phyloP scores from a whole-genome alignment of 2,113 vertebrate genomes.

The Cyprichromis sp. region DNA sequence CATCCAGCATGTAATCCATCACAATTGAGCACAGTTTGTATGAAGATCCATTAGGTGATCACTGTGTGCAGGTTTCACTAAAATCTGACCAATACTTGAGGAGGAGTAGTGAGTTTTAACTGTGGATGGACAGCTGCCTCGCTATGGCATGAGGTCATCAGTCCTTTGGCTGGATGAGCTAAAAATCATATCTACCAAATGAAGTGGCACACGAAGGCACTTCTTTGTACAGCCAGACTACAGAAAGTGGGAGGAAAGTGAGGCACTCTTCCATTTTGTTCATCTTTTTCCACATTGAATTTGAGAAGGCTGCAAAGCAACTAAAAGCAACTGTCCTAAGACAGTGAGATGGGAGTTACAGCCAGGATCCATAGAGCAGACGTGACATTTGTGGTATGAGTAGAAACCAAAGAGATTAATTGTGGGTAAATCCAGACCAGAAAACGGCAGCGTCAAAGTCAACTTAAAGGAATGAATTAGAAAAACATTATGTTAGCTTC shows the following conservation, averaged over 20 bases:
- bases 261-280: background rate
- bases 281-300: background rate
- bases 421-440: background rate
- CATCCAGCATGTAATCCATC: background rate
- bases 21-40: background rate
- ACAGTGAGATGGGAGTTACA: background rate
- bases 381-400: background rate
- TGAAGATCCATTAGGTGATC: background rate
- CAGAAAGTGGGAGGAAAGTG: constrained; percentile 17
- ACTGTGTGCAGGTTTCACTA: background rate
- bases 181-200: background rate
- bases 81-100: background rate
- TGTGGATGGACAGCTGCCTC: background rate
- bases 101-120: background rate
- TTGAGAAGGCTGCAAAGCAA: background rate
- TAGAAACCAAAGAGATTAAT: background rate
- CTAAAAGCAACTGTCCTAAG: background rate
- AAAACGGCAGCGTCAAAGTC: background rate
- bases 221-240: constrained; percentile 1
- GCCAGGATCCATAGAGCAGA: background rate
- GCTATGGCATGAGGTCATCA: background rate
- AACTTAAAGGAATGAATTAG: background rate
- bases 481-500: background rate
- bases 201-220: background rate
- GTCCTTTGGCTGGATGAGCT: background rate